Evolutionary conservation across 2,113 vertebrate genomes (phyloP).

Genomic region (Brienomyrus brachyistius): DNA sequence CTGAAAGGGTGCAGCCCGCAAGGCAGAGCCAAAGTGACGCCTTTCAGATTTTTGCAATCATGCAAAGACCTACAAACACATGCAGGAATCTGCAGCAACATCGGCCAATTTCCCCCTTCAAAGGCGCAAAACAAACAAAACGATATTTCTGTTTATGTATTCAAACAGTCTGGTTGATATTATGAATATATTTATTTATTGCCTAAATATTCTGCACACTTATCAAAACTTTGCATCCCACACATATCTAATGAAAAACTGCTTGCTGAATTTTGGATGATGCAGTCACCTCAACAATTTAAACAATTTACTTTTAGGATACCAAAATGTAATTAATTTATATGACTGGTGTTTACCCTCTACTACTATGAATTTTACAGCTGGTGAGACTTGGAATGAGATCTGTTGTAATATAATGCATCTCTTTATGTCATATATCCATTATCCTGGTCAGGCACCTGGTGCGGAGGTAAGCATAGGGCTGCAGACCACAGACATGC

Average conservation of each 20-base stretch:
- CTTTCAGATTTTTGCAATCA: background rate
- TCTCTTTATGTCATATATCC: background rate
- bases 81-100: background rate
- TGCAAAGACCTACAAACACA: background rate
- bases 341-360: background rate
- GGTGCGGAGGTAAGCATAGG: background rate
- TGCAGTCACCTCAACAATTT: background rate
- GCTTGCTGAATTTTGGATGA: background rate
- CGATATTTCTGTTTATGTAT: background rate
- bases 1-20: background rate
- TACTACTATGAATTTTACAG: background rate
- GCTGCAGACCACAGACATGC: background rate
- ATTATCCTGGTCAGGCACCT: background rate
- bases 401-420: background rate
- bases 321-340: background rate
- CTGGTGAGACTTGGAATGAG: background rate
- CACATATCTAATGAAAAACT: background rate
- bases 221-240: background rate
- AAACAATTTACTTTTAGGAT: constrained; percentile 13
- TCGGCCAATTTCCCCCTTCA: constrained; percentile 2
- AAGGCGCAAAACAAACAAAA: constrained; percentile 1
- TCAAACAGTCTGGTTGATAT: background rate
- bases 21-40: background rate
- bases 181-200: constrained; percentile 1
- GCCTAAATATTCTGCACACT: background rate